Evolutionary conservation across 2,888 invertebrate genomes (phyloP), one percentile per base, ranked within the genome.

Genomic region (Tetheella fluctuosa): DNA sequence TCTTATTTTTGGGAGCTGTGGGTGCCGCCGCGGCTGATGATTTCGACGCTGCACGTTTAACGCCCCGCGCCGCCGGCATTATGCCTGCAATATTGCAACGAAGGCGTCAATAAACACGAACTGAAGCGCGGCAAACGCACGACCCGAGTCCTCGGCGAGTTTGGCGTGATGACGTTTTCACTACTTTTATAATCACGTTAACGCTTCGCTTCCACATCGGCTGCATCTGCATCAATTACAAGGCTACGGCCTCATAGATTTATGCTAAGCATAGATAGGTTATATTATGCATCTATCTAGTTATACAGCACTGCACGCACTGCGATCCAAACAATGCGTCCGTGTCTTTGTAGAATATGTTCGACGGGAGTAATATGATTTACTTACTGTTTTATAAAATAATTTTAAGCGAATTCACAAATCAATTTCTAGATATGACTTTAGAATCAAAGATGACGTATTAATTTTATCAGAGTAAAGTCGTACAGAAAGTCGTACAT

Each of bases 61-160:
- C 88, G 73, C 93, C 93, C 76, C 93, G 87, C 71, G 93, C 89
- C 78, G 93, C 91, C 89, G 93, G 93, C 93, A 93, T 93, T 83
- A 76, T 88, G 86, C 71, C 92, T 93, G 91, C 85, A 91, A 92
- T 89, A 89, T 84, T 86, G 86, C 85, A 89, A 89, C 81, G 85
- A 82, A 89, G 84, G 89, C 89, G 85, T 90, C 89, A 90, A 86
- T 88, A 88, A 88, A 85, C 84, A 88, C 81, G 70, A 71, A 67
- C 62, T 76, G 74, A 79, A 85, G 86, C 90, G 91, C 89, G 88
- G 88, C 86, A 91, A 89, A 88, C 79, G 15, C 55, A 34, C 73
- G 76, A 74, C 74, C 64, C 68, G 67, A 74, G 67, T 67, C 69
- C 72, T 70, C 78, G 80, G 76, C 75, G 80, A 78, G 82, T 73